Percentiles rank a stretch among this genome's conserved stretches.
These are phyloP conservation scores for Alectoris magna DNA, from an alignment of 2,797 vertebrate species.

Conservation along the genomic window DNA sequence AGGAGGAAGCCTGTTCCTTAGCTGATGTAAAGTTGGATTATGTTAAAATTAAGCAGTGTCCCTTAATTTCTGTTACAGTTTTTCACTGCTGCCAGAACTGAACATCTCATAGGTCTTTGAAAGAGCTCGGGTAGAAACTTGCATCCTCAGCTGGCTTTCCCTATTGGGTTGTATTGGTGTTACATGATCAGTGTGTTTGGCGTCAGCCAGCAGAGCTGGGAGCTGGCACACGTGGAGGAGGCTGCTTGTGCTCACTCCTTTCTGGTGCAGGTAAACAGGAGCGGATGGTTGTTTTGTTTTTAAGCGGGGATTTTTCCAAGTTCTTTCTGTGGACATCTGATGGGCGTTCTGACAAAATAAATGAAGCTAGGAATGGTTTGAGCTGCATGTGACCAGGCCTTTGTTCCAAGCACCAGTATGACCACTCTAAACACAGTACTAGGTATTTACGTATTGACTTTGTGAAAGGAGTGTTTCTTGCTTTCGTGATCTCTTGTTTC, in stretches of 20 bases:
- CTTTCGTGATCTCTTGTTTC: not conserved
- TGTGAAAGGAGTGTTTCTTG: not conserved
- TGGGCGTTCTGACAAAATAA: not conserved
- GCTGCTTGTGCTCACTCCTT: not conserved
- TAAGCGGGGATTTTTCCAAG: not conserved
- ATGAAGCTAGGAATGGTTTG: not conserved
- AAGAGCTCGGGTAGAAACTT: not conserved
- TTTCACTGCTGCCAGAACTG: rapidly evolving
- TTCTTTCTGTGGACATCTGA: not conserved
- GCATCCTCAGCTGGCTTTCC: not conserved
- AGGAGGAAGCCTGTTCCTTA: not conserved
- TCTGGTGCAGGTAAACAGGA: not conserved
- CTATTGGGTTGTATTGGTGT: not conserved
- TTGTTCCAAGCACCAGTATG: not conserved
- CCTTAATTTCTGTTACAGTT: not conserved
- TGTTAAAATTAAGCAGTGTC: not conserved
- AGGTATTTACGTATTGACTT: not conserved
- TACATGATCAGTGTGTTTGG: not conserved
- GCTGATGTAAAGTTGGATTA: not conserved
- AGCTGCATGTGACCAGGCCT: not conserved
- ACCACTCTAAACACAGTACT: not conserved
- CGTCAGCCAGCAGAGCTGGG: not conserved
- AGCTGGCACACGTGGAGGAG: not conserved
- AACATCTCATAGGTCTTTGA: not conserved
- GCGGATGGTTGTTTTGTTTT: not conserved